phyloP scores from a whole-genome alignment of 2,797 vertebrate species.

The Luscinia luscinia region DNA sequence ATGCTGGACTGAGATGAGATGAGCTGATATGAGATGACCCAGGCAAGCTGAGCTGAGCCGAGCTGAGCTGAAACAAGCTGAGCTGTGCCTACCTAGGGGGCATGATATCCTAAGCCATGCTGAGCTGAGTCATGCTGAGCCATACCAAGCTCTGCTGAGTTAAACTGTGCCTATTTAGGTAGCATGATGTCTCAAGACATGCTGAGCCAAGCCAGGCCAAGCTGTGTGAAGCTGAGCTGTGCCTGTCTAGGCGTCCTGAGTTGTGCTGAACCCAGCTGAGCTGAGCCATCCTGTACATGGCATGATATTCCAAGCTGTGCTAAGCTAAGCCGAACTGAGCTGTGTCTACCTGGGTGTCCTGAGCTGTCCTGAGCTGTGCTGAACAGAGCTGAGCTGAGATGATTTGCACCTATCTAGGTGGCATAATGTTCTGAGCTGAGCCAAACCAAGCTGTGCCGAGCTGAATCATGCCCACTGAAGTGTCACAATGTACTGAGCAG shows the following conservation, averaged over 20 bases:
- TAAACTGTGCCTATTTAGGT: neutral
- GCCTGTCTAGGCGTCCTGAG: neutral
- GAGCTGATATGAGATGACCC: neutral
- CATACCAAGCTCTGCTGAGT: neutral
- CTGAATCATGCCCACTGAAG: neutral
- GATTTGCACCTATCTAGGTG: neutral
- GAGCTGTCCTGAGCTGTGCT: neutral
- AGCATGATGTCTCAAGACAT: neutral
- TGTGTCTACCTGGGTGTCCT: neutral
- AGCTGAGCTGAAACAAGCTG: neutral
- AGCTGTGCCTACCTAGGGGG: neutral
- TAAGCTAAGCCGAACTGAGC: neutral
- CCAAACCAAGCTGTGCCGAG: fast-evolving
- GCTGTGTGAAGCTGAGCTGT: neutral
- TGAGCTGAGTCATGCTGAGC: neutral
- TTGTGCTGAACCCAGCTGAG: neutral
- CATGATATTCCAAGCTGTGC: neutral
- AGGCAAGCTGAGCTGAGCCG: no score
- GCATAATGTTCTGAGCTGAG: neutral
- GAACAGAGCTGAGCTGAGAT: neutral
- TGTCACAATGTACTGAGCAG: neutral
- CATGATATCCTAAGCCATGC: neutral
- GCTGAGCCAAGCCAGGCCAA: neutral
- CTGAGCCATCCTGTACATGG: fast-evolving
- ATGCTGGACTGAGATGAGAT: neutral